Evolutionary conservation across 2,113 vertebrate genomes (phyloP).

Genomic region (Lynx canadensis): DNA sequence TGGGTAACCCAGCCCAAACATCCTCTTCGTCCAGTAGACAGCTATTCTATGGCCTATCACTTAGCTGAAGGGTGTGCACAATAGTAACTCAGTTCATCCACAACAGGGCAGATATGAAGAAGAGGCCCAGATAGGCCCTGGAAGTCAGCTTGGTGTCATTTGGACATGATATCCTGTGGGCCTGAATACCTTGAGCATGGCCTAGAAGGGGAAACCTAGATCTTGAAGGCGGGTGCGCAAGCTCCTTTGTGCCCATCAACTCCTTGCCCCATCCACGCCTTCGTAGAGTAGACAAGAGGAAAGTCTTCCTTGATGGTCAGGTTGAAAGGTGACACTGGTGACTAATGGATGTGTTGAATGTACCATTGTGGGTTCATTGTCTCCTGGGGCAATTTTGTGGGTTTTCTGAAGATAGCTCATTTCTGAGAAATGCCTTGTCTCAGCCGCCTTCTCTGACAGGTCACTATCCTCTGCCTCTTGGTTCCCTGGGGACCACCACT

Average conservation of each 20-base stretch:
- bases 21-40: background rate
- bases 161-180: background rate
- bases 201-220: background rate
- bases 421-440: background rate
- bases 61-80: background rate
- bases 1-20: background rate
- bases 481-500: background rate
- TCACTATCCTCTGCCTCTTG: background rate
- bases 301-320: background rate
- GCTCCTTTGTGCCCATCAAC: background rate
- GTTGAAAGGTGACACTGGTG: background rate
- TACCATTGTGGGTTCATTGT: background rate
- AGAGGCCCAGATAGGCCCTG: accelerated
- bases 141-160: background rate
- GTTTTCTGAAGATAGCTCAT: background rate
- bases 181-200: background rate
- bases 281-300: background rate
- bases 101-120: background rate
- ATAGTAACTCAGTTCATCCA: background rate
- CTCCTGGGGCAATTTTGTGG: background rate
- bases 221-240: background rate
- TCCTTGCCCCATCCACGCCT: too few species aligned
- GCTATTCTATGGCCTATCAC: too few species aligned
- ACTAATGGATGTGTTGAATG: background rate
- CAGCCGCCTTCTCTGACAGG: background rate